Evolutionary conservation across 2,888 invertebrate genomes (phyloP), one percentile per base, ranked within the genome.

Genomic region (Macrosoma leucophasiata): DNA sequence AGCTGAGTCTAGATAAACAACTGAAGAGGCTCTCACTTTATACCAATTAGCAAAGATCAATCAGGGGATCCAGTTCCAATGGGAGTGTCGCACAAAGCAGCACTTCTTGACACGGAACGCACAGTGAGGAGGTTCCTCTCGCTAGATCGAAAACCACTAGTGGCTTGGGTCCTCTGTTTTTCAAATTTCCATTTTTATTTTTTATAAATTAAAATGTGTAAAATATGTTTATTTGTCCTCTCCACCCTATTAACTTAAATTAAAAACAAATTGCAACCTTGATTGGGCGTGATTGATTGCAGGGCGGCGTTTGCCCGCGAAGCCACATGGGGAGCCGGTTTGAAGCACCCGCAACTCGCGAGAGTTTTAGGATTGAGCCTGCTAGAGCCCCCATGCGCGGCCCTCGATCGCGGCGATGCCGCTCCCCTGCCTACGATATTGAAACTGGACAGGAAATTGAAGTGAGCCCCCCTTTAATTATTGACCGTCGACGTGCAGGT

Each of bases 261-360:
- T n/a, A n/a, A n/a, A n/a, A n/a, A n/a, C n/a, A n/a, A n/a, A n/a
- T n/a, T n/a, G n/a, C n/a, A n/a, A n/a, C 8, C 4, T n/a, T 22
- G 4, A 9, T 5, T 17, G 13, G 15, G 1, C 5, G 15, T 14
- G 19, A 18, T 34, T 41, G 13, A 30, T 44, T 25, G 2, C 77
- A 94, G 95, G 72, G 89, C 91, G 77, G 95, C 95, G 69, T 95
- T 96, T 79, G 89, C 93, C 71, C 90, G 92, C 69, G 95, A 96
- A 77, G 93, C 94, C 60, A 91, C 91, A 62, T 91, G 94, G 85
- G 86, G 95, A 73, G 92, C 94, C 29, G 91, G 91, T 32, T 85
- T 96, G 54, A 89, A 92, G 41, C 94, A 96, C 71, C 88, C 91
- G 18, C 95, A 95, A 75, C 87, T 96, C 43, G 93, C 93, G 23